Percentiles rank a stretch among this genome's conserved stretches.
Conservation (phyloP, 2,113 vertebrate species). For the Manacus vitellinus region DNA sequence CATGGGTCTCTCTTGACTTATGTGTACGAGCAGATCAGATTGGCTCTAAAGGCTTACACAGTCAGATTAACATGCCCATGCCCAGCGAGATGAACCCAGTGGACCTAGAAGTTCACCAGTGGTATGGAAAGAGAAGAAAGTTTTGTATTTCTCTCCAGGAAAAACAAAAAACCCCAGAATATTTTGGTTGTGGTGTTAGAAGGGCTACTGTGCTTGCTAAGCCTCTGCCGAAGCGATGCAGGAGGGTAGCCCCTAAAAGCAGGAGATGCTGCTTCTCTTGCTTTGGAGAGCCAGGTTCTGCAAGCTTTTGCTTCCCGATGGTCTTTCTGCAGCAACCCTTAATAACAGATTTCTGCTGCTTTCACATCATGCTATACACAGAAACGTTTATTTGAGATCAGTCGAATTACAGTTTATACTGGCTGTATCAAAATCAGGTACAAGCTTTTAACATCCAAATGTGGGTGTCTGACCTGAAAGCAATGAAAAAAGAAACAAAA, state of each 20-base stretch:
- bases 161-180: accelerated
- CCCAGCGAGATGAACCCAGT: neutral
- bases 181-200: neutral
- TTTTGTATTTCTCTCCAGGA: neutral
- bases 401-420: neutral
- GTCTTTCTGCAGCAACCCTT: neutral
- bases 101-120: neutral
- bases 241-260: neutral
- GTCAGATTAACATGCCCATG: neutral
- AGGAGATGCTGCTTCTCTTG: neutral
- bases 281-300: neutral
- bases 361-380: neutral
- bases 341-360: neutral
- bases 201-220: neutral
- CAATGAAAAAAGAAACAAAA: neutral
- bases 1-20: neutral
- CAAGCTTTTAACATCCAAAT: neutral
- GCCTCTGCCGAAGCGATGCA: accelerated
- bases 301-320: neutral
- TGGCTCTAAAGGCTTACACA: accelerated
- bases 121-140: neutral
- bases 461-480: neutral
- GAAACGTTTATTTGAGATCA: neutral
- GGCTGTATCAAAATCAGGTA: neutral
- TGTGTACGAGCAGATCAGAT: neutral